phyloP scores from a whole-genome alignment of 2,113 vertebrate genomes.

The Ctenomys sociabilis region DNA sequence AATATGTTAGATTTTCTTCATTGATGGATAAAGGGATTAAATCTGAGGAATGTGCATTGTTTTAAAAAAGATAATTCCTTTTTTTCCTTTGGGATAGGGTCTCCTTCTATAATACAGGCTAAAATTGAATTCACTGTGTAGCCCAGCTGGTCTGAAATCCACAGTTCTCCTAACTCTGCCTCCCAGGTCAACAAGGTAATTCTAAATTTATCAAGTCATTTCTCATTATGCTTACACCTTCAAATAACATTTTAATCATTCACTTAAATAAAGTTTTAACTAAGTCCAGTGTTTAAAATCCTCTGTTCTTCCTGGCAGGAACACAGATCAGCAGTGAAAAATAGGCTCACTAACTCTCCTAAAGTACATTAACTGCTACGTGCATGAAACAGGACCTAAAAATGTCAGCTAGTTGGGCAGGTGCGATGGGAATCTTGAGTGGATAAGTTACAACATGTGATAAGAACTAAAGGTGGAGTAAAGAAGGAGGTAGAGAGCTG shows the following conservation, averaged over 20 bases:
- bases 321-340: not conserved
- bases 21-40: not conserved
- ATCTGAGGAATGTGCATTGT: not conserved
- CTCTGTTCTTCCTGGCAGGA: not conserved
- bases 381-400: slow-evolving; percentile 25
- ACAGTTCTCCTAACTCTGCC: too few relatives aligned
- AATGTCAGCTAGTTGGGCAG: not conserved
- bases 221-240: slow-evolving; percentile 8
- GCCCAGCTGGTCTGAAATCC: too few relatives aligned
- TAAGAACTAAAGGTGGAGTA: not conserved
- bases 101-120: too few relatives aligned
- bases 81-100: too few relatives aligned
- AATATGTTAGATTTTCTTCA: slow-evolving; percentile 13
- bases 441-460: slow-evolving; percentile 56
- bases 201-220: not conserved
- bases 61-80: not conserved
- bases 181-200: not conserved
- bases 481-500: not conserved
- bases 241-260: not conserved
- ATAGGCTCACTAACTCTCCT: not conserved
- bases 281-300: not conserved
- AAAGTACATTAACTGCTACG: not conserved
- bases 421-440: not conserved
- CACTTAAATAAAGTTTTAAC: not conserved
- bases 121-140: too few relatives aligned